phyloP scores from a whole-genome alignment of 2,888 invertebrate genomes.

The Pterobdella sp. region DNA sequence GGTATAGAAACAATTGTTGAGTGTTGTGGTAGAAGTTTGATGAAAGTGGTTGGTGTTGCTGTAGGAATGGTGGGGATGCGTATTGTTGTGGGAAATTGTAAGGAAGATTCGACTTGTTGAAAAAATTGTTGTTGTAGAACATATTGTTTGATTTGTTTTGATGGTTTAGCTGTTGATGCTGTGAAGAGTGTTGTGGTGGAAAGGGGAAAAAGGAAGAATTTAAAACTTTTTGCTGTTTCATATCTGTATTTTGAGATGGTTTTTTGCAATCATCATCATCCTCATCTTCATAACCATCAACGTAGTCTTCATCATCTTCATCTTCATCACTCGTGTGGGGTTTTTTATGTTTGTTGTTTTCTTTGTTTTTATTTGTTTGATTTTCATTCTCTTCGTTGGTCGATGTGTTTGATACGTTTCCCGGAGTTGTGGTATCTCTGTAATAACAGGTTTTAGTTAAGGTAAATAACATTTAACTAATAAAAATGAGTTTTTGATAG shows the following conservation, averaged over 20 bases:
- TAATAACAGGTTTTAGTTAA: background rate
- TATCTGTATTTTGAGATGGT: background rate
- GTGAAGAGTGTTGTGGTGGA: background rate
- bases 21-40: constrained; percentile 7
- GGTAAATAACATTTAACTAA: background rate
- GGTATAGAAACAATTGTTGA: background rate
- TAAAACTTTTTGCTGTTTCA: background rate
- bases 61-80: background rate
- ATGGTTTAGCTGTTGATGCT: constrained; percentile 18
- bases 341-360: constrained; percentile 7
- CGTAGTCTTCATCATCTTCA: constrained; percentile 22
- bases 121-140: background rate
- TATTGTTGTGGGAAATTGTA: background rate
- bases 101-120: background rate
- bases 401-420: constrained; percentile 21
- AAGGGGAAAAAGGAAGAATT: background rate
- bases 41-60: background rate
- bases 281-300: constrained; percentile 22
- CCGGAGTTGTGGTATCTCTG: constrained; percentile 29
- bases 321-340: constrained; percentile 1
- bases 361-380: background rate
- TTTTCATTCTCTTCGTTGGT: constrained; percentile 9
- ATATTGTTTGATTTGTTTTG: background rate
- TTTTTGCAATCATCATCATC: background rate
- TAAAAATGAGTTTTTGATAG: background rate